phyloP scores from a whole-genome alignment of 2,113 vertebrate species.

The Corvus moneduloides region DNA sequence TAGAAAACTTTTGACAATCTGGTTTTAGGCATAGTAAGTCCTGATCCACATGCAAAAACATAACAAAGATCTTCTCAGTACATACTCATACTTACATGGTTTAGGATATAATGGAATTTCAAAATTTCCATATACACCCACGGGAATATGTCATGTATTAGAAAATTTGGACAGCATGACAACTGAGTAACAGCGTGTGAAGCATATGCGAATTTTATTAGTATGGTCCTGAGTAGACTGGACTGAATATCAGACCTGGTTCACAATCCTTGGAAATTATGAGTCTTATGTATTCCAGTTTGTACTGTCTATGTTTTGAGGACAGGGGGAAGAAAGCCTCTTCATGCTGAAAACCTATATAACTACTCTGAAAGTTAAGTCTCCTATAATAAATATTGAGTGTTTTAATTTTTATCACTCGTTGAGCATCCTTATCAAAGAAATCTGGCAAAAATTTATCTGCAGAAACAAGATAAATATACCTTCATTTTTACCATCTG shows the following conservation, averaged over 20 bases:
- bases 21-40: neutral
- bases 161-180: neutral
- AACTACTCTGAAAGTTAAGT: neutral
- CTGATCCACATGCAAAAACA: neutral
- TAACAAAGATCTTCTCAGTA: neutral
- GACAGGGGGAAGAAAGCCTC: neutral
- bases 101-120: neutral
- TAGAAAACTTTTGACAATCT: neutral
- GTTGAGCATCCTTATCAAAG: neutral
- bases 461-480: neutral
- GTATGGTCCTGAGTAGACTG: neutral
- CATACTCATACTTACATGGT: rapidly evolving
- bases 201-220: neutral
- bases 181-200: neutral
- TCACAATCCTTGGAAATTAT: neutral
- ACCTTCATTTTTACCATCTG: neutral
- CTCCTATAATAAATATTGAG: neutral
- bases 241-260: neutral
- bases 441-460: neutral
- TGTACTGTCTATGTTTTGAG: neutral
- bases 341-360: neutral
- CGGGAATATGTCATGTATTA: neutral
- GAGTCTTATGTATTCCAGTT: neutral
- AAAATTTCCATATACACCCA: neutral
- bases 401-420: neutral